Evolutionary conservation across 2,797 vertebrate species (phyloP).

Genomic region (Micropoecilia bifurca): DNA sequence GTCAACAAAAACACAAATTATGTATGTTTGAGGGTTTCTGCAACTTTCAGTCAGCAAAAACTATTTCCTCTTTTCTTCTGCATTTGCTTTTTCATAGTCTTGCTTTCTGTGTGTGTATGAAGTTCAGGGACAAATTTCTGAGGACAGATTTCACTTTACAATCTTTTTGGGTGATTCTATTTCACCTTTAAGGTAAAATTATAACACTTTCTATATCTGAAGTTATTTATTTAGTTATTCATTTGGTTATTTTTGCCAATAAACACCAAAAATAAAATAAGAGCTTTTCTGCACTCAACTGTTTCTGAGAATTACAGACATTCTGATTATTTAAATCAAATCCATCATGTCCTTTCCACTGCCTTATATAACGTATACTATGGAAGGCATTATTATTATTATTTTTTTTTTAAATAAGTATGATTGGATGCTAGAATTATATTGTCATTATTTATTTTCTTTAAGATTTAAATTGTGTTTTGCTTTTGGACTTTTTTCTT

Average conservation of each 20-base stretch:
- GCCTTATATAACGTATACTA: background rate
- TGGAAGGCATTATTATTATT: background rate
- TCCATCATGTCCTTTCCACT: background rate
- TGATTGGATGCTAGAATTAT: background rate
- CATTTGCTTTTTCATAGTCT: background rate
- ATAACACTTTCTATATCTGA: background rate
- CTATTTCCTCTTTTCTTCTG: background rate
- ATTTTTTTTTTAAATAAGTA: background rate
- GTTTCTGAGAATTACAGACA: background rate
- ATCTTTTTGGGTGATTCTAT: background rate
- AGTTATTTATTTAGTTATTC: background rate
- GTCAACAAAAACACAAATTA: background rate
- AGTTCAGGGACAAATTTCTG: background rate
- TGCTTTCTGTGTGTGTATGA: background rate
- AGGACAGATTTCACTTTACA: background rate
- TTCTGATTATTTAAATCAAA: background rate
- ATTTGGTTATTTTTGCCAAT: background rate
- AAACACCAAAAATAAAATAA: slow-evolving; percentile 1
- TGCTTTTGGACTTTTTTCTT: background rate
- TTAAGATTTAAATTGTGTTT: background rate
- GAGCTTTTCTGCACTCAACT: background rate
- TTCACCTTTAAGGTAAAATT: background rate
- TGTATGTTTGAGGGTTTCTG: slow-evolving; percentile 2
- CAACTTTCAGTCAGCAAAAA: slow-evolving; percentile 17
- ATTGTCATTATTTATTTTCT: background rate